These are phyloP conservation scores for Columbina picui DNA, from an alignment of 2,113 vertebrate genomes.

Conservation along the genomic window DNA sequence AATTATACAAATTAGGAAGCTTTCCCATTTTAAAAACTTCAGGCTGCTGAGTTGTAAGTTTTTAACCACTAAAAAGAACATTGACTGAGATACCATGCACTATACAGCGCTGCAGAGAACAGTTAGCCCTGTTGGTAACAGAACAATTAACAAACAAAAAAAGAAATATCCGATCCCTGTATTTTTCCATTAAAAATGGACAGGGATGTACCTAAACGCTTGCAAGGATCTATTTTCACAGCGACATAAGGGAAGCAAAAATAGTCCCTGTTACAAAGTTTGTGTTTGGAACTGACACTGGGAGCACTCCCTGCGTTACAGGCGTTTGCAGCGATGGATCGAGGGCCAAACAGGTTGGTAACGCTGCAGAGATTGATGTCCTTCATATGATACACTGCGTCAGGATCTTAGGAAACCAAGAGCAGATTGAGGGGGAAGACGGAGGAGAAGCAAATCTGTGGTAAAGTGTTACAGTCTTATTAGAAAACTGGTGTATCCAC, in stretches of 20 bases:
- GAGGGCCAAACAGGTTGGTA: neutral
- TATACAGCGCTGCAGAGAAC: slow-evolving; percentile 56
- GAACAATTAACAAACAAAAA: slow-evolving; percentile 31
- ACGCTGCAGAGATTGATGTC: neutral
- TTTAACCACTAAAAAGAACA: slow-evolving; percentile 40
- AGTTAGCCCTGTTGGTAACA: slow-evolving; percentile 48
- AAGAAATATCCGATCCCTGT: neutral
- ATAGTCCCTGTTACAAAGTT: slow-evolving; percentile 15
- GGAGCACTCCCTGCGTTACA: neutral
- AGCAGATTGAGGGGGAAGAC: neutral
- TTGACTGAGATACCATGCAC: slow-evolving; percentile 65
- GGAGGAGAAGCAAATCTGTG: neutral
- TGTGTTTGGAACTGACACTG: slow-evolving; percentile 34
- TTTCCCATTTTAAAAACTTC: slow-evolving; percentile 63
- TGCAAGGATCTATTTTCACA: neutral
- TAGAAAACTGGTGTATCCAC: neutral
- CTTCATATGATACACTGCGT: accelerated
- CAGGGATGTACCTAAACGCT: neutral
- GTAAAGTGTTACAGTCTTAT: neutral
- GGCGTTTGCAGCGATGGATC: neutral
- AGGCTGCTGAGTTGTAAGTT: slow-evolving; percentile 41
- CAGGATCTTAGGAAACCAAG: neutral
- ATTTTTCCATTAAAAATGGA: neutral
- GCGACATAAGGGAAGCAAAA: slow-evolving; percentile 20
- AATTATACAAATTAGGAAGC: slow-evolving; percentile 69